A percentile compares a stretch with the other conserved stretches of the same genome.
phyloP scores from a whole-genome alignment of 2,797 vertebrate genomes.

The Anabas testudineus region DNA sequence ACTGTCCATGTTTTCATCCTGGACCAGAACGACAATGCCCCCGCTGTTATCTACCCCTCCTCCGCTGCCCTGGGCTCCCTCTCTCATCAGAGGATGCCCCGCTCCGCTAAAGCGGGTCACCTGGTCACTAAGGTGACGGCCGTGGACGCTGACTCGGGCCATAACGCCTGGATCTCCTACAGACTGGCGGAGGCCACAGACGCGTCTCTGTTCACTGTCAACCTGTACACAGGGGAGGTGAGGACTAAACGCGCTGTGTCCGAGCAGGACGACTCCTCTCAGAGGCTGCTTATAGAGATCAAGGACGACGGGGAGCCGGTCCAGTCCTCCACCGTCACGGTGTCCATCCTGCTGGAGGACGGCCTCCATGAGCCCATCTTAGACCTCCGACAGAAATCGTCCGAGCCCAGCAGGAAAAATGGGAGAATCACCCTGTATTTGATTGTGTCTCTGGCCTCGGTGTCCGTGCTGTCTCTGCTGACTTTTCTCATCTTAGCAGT shows the following conservation, averaged over 20 bases:
- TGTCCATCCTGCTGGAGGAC: slow-evolving; percentile 78
- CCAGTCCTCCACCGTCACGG: slow-evolving; percentile 76
- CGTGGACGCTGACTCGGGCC: slow-evolving; percentile 89
- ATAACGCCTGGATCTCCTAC: slow-evolving; percentile 90
- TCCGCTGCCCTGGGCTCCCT: slow-evolving; percentile 70
- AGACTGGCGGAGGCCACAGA: slow-evolving; percentile 82
- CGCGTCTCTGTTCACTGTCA: slow-evolving; percentile 83
- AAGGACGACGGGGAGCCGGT: slow-evolving; percentile 80
- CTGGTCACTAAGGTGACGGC: slow-evolving; percentile 85
- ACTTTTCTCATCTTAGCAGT: slow-evolving; percentile 78
- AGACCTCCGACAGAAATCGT: slow-evolving; percentile 66
- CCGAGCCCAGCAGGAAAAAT: slow-evolving; percentile 67
- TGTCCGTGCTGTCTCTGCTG: slow-evolving; percentile 78
- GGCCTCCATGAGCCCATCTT: slow-evolving; percentile 73
- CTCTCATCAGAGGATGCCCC: slow-evolving; percentile 77
- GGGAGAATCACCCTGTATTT: slow-evolving; percentile 77
- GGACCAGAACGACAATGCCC: slow-evolving; percentile 84
- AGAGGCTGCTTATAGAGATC: slow-evolving; percentile 81
- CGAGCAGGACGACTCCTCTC: slow-evolving; percentile 82
- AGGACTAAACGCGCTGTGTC: slow-evolving; percentile 81
- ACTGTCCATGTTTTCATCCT: slow-evolving; percentile 81
- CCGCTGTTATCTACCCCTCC: slow-evolving; percentile 81
- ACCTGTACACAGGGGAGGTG: slow-evolving; percentile 87
- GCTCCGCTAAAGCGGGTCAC: slow-evolving; percentile 75
- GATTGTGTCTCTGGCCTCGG: slow-evolving; percentile 78